Conservation (phyloP, 1,140 invertebrate genomes). For the Schlechtendalia chinensis region DNA sequence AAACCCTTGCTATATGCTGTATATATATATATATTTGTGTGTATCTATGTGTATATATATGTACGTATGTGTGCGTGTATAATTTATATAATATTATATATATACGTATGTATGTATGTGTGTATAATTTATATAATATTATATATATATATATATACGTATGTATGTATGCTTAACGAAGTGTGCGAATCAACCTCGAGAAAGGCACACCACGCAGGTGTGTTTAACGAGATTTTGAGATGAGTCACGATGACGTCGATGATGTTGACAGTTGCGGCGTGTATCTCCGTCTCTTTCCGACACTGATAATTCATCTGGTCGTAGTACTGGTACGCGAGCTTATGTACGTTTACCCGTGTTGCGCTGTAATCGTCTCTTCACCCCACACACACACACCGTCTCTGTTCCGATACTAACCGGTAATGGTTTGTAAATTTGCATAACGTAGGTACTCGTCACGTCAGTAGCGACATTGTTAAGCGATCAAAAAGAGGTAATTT, state of each 20-base stretch:
- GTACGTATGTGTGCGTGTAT: not conserved
- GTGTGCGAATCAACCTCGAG: constrained; percentile 9
- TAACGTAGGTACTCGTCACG: not conserved
- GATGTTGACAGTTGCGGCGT: not conserved
- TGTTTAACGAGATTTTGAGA: constrained; percentile 24
- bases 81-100: not conserved
- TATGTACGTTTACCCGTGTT: too few species aligned
- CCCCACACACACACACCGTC: not conserved
- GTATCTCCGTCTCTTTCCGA: not conserved
- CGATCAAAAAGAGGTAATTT: constrained; percentile 16
- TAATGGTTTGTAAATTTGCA: not conserved
- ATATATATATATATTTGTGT: not conserved
- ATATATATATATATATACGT: not conserved
- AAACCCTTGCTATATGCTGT: too few species aligned
- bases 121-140: not conserved
- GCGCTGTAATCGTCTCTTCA: too few species aligned
- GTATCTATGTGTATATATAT: not conserved
- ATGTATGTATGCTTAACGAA: constrained; percentile 1
- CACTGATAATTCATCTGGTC: not conserved
- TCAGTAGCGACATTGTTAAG: not conserved
- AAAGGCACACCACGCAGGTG: not conserved
- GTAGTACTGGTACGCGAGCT: not conserved
- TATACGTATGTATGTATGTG: not conserved
- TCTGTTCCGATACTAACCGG: too few species aligned
- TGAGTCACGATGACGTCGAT: constrained; percentile 29